Percentiles rank a stretch among this genome's conserved stretches.
Conservation (phyloP, 2,797 vertebrate genomes). For the Malurus leucopterus region DNA sequence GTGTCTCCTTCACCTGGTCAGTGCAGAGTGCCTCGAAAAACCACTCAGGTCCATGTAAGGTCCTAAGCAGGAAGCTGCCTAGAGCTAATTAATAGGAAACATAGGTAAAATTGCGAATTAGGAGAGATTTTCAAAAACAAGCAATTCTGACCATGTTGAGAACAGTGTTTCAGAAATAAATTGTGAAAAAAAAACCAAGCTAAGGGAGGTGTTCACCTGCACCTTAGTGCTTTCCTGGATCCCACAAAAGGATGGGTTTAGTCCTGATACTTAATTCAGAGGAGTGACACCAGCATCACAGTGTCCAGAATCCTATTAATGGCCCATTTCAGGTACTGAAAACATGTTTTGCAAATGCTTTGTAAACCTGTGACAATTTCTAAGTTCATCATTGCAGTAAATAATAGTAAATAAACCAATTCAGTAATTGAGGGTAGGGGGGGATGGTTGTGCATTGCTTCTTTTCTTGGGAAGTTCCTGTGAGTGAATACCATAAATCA, state of each 20-base stretch:
- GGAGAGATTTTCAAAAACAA: not conserved
- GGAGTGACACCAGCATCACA: not conserved
- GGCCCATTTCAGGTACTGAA: not conserved
- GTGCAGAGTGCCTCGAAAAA: rapidly evolving
- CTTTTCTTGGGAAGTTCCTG: not conserved
- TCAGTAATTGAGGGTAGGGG: not conserved
- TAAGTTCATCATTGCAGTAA: not conserved
- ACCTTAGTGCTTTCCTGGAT: not conserved
- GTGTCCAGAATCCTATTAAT: not conserved
- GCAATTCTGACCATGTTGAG: not conserved
- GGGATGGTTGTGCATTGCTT: not conserved
- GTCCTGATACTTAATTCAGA: not conserved
- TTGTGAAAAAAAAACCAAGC: not conserved
- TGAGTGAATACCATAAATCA: not conserved
- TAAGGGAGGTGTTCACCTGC: not conserved
- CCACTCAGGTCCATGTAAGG: rapidly evolving
- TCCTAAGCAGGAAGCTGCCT: not conserved
- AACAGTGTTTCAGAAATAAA: not conserved
- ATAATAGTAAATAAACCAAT: not conserved
- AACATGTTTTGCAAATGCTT: not conserved
- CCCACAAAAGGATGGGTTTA: not conserved
- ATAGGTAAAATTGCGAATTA: not conserved
- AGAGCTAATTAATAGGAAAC: not conserved
- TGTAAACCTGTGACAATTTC: not conserved
- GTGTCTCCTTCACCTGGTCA: not conserved